Conservation (phyloP, 2,113 vertebrate species). For the Acinonyx jubatus region DNA sequence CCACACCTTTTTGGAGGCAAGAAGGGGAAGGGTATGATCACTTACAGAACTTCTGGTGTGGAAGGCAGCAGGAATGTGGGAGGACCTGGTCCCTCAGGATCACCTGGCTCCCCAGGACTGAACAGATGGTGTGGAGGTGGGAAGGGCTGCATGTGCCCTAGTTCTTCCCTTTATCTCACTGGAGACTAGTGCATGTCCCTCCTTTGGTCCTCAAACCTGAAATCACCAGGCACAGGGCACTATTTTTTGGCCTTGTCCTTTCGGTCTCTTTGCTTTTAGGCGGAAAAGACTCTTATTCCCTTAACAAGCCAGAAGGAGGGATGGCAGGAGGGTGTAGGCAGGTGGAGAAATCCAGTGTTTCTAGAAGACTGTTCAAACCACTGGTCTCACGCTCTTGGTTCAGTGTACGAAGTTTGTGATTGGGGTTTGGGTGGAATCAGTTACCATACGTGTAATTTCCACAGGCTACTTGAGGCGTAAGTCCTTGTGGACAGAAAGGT, state of each 20-base stretch:
- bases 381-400: neutral
- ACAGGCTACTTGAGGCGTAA: neutral
- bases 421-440: neutral
- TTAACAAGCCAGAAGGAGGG: neutral
- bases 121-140: neutral
- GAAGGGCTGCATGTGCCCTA: neutral
- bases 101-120: neutral
- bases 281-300: neutral
- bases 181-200: neutral
- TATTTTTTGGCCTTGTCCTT: neutral
- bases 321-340: neutral
- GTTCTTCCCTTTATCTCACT: neutral
- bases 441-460: neutral
- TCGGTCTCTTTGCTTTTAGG: neutral
- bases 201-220: conserved; percentile 6
- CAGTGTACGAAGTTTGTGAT: neutral
- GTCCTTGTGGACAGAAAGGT: neutral
- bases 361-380: neutral
- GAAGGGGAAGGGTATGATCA: neutral
- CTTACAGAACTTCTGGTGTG: neutral
- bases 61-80: neutral
- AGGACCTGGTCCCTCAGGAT: conserved; percentile 13
- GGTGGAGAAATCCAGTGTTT: neutral
- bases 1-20: neutral
- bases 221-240: neutral